These are phyloP conservation scores for Rhyacophila brunnea DNA, from an alignment of 1,140 invertebrate species.

Conservation along the genomic window DNA sequence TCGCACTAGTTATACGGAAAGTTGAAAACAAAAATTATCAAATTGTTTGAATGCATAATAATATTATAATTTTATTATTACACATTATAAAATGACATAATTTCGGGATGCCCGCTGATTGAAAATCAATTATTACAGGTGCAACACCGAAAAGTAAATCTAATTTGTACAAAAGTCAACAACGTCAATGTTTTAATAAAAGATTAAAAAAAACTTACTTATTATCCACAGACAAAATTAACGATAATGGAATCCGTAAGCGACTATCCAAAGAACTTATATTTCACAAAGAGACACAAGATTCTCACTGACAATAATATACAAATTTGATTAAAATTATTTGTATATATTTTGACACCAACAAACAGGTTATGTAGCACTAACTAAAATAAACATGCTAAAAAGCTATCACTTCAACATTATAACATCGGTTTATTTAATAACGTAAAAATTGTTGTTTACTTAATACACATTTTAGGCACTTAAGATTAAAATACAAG, in stretches of 20 bases:
- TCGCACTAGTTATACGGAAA: too few relatives aligned
- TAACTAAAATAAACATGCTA: conserved; percentile 19
- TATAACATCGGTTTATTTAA: conserved; percentile 16
- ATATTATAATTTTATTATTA: too few relatives aligned
- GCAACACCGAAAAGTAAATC: neutral
- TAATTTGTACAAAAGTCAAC: neutral
- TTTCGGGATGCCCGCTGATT: too few relatives aligned
- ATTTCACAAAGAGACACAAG: conserved; percentile 16
- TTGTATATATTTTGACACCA: conserved; percentile 29
- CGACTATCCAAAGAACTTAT: conserved; percentile 14
- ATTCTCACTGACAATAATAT: conserved; percentile 21
- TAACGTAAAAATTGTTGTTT: conserved; percentile 19
- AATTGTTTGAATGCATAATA: too few relatives aligned
- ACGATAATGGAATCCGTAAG: conserved; percentile 10
- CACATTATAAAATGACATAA: too few relatives aligned
- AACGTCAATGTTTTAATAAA: neutral
- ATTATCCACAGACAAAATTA: conserved; percentile 7
- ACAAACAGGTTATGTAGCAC: conserved; percentile 25
- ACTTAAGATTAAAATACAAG: conserved; percentile 24
- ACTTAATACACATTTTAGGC: conserved; percentile 28
- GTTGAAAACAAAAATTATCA: too few relatives aligned
- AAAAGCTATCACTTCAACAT: conserved; percentile 20
- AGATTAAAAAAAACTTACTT: conserved; percentile 12
- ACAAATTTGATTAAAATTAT: conserved; percentile 23
- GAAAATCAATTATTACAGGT: too few relatives aligned